A percentile compares a stretch with the other conserved stretches of the same genome.
phyloP scores from a whole-genome alignment of 2,888 invertebrate genomes.

The Diaperis boleti region DNA sequence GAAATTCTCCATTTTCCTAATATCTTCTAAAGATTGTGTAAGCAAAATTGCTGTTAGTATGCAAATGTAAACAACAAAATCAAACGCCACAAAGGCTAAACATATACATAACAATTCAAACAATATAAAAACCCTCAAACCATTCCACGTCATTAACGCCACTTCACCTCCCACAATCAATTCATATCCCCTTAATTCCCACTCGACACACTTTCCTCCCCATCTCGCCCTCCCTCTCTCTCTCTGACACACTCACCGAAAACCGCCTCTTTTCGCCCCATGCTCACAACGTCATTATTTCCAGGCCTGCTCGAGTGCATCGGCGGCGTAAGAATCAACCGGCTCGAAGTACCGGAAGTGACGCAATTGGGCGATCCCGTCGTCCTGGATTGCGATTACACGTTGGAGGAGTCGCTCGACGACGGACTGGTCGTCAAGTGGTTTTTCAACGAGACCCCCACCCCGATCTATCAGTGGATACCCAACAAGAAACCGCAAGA shows the following conservation, averaged over 20 bases:
- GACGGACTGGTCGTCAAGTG: constrained; percentile 72
- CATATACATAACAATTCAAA: too few species aligned
- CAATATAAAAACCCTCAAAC: too few species aligned
- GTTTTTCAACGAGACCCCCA: constrained; percentile 67
- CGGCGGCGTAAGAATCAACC: constrained; percentile 58
- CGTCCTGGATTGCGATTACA: constrained; percentile 71
- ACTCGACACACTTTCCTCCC: too few species aligned
- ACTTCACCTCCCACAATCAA: too few species aligned
- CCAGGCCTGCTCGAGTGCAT: constrained; percentile 32
- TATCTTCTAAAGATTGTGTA: too few species aligned
- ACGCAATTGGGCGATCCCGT: constrained; percentile 65
- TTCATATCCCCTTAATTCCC: too few species aligned
- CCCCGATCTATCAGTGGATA: constrained; percentile 73
- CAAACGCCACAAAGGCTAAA: too few species aligned
- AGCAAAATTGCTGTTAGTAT: too few species aligned
- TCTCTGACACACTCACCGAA: not conserved
- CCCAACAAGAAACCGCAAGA: constrained; percentile 66
- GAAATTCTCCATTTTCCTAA: too few species aligned
- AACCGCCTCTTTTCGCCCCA: not conserved
- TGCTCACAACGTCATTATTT: constrained; percentile 12
- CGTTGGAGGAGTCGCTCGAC: constrained; percentile 60
- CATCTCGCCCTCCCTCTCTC: not conserved
- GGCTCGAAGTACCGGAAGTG: constrained; percentile 63
- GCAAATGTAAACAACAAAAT: too few species aligned
- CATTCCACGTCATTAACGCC: too few species aligned